phyloP scores from a whole-genome alignment of 2,113 vertebrate species.

The Megaceryle torquata region DNA sequence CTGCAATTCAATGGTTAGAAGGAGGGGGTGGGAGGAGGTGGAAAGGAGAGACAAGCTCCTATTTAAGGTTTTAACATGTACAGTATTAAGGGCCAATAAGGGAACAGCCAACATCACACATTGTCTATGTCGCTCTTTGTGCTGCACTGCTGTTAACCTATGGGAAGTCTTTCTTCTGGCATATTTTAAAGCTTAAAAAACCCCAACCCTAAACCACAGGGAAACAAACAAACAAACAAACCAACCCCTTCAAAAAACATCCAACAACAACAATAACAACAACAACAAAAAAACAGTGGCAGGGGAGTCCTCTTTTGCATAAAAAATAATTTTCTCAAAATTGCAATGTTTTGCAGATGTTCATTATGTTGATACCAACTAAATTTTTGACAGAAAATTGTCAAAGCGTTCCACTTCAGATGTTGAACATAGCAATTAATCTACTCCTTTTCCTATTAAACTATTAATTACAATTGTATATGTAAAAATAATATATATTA shows the following conservation, averaged over 20 bases:
- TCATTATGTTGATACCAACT: neutral
- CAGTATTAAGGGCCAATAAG: neutral
- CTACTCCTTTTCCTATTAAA: neutral
- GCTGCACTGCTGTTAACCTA: neutral
- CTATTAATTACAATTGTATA: neutral
- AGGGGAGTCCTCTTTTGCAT: neutral
- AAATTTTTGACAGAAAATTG: neutral
- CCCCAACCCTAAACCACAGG: no score
- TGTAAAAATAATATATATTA: neutral
- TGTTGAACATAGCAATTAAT: neutral
- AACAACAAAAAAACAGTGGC: accelerated
- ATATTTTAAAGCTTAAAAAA: neutral
- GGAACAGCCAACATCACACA: neutral
- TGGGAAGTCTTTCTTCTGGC: neutral
- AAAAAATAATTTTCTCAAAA: neutral
- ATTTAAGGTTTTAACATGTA: neutral
- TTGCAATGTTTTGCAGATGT: neutral
- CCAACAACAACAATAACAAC: no score
- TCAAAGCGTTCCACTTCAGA: neutral
- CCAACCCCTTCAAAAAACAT: no score
- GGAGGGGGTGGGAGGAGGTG: no score
- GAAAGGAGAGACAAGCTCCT: neutral
- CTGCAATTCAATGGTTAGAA: no score
- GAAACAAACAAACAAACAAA: no score
- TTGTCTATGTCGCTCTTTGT: neutral